These are phyloP conservation scores for Acronicta alni DNA, from an alignment of 2,888 invertebrate species.

Conservation along the genomic window DNA sequence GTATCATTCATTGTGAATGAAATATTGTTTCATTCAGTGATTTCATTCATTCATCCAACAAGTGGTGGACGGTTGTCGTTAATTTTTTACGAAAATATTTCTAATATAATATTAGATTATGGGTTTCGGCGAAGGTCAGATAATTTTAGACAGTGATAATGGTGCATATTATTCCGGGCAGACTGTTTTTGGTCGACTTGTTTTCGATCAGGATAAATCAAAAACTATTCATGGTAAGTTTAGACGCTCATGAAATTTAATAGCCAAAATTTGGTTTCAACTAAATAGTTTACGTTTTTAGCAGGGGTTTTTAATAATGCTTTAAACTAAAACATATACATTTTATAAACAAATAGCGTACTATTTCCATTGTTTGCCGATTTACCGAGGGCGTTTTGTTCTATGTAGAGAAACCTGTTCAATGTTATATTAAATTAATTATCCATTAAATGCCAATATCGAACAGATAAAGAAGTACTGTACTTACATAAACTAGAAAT, in stretches of 20 bases:
- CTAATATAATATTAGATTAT: conserved; percentile 57
- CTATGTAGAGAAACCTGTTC: too few species aligned
- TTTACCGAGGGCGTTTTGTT: too few species aligned
- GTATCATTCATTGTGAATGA: too few species aligned
- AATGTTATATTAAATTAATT: too few species aligned
- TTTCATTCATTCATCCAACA: conserved; percentile 2
- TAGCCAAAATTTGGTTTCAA: too few species aligned
- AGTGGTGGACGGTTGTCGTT: not conserved
- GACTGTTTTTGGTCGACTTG: conserved; percentile 71
- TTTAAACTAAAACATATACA: conserved; percentile 3
- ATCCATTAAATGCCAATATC: too few species aligned
- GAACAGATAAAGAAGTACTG: too few species aligned
- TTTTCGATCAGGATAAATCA: conserved; percentile 73
- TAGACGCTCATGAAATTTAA: conserved; percentile 10
- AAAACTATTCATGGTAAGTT: conserved; percentile 81
- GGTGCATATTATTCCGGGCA: conserved; percentile 78
- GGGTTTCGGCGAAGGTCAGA: conserved; percentile 79
- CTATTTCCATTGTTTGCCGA: too few species aligned
- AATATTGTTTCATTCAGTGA: too few species aligned
- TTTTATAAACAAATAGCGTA: too few species aligned
- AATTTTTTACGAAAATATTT: conserved; percentile 11
- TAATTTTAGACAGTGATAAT: conserved; percentile 73
- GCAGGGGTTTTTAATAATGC: conserved; percentile 6
- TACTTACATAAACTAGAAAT: too few species aligned
- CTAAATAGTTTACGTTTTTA: conserved; percentile 9